Base-by-base conservation (phyloP, 2,797 vertebrate species). In the Babyrousa celebensis region DNA sequence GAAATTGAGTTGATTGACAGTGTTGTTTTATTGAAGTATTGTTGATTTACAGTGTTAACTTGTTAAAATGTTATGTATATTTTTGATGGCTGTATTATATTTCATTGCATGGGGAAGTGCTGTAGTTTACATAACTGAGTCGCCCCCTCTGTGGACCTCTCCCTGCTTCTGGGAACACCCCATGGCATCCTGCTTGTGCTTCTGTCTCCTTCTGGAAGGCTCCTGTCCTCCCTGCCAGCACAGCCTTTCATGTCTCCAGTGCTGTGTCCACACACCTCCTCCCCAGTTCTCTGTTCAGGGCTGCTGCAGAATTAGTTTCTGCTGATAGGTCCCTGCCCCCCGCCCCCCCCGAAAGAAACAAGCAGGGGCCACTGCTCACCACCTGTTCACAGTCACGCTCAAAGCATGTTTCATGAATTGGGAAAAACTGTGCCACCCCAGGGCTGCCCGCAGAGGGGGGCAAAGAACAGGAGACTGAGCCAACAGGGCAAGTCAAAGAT, bases 161-260 rank as follows among this genome's bases (percentile, higher is more conserved):
- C 23, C 56, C 48, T 58, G 48, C 67, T 83, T 70, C 62, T 40
- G 52, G 52, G n/a, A 67, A 8, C 40, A 4, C 8, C 40, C 29
- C 2, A 5, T 12, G 1, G 3, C 40, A 5, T 43, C 14, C 14
- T 12, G 74, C n/a, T n/a, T 48, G 1, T 65, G 29, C 11, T 36
- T 8, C 27, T 4, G 1, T 58, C 27, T 58, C 68, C 29, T 36
- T 14, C 16, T n/a, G 58, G 68, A 70, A 40, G 36, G n/a, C 0
- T 6, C 68, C n/a, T 16, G 16, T 5, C 0, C 32, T 4, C 16
- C 12, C 3, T 1, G 5, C 14, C 3, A 4, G 21, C 32, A 1
- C 1, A 15, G 20, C 58, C 32, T 20, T 3, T 0, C 0, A 2
- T 2, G 0, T 25, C 58, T 4, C 63, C 15, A 16, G n/a, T 27